Evolutionary conservation across 2,888 invertebrate genomes (phyloP).

Genomic region (Penaeus monodon): DNA sequence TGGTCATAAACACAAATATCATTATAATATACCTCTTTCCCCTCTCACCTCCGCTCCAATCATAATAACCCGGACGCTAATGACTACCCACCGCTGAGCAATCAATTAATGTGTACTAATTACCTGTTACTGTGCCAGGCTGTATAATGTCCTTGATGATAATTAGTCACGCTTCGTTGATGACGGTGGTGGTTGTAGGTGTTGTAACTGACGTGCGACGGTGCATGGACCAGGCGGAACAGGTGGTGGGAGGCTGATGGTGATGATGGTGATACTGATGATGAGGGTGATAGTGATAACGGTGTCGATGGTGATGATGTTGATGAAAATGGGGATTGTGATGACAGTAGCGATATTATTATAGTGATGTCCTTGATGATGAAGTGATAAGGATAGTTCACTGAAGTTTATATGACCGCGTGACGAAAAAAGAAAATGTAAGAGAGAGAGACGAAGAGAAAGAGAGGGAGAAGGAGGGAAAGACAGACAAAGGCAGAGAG

Average conservation of each 20-base stretch:
- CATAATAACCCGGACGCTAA: background rate
- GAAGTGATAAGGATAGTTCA: too few species aligned
- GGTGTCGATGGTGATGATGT: too few species aligned
- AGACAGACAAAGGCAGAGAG: too few species aligned
- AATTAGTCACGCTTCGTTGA: slow-evolving; percentile 16
- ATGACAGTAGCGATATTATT: too few species aligned
- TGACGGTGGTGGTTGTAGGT: background rate
- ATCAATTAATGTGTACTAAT: slow-evolving; percentile 18
- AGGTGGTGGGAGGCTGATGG: background rate
- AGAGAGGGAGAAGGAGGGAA: too few species aligned
- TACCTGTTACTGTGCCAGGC: slow-evolving; percentile 1
- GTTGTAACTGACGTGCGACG: background rate
- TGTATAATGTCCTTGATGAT: slow-evolving; percentile 4
- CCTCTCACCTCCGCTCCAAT: background rate
- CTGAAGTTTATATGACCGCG: too few species aligned
- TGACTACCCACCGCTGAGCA: background rate
- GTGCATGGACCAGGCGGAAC: background rate
- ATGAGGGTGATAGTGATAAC: too few species aligned
- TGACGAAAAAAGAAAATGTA: too few species aligned
- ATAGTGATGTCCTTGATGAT: too few species aligned
- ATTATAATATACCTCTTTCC: background rate
- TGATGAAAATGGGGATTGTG: too few species aligned
- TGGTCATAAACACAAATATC: slow-evolving; percentile 1
- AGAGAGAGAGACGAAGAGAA: too few species aligned
- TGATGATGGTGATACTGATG: background rate